A percentile compares a stretch with the other conserved stretches of the same genome.
phyloP scores from a whole-genome alignment of 2,797 vertebrate genomes.

The Antrozous pallidus region DNA sequence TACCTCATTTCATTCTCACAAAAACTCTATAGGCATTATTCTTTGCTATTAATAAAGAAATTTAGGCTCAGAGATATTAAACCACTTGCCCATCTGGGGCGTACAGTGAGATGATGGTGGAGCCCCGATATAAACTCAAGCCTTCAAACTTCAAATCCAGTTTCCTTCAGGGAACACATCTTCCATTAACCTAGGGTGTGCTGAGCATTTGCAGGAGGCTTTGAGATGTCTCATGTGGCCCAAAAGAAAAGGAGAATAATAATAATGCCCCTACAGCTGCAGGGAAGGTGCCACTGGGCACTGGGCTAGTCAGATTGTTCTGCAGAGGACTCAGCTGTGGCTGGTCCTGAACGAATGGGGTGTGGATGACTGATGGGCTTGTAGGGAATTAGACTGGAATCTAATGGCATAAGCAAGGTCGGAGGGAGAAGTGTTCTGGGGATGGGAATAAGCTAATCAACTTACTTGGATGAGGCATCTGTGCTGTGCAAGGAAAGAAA shows the following conservation, averaged over 20 bases:
- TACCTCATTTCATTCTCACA: not conserved
- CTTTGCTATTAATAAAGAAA: not conserved
- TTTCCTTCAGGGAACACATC: not conserved
- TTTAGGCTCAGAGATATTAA: not conserved
- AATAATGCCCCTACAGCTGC: accelerated
- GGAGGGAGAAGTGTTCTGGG: not conserved
- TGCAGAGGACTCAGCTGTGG: not conserved
- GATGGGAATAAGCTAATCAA: not conserved
- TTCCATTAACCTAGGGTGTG: accelerated
- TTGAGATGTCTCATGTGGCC: not conserved
- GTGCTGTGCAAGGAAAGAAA: not conserved
- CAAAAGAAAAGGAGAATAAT: not conserved
- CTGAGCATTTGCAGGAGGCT: too few species aligned
- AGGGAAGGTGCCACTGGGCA: not conserved
- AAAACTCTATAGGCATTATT: not conserved
- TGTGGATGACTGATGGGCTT: not conserved
- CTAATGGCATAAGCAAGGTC: not conserved
- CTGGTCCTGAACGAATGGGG: not conserved
- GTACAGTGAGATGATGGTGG: not conserved
- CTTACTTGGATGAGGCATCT: not conserved
- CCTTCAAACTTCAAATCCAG: not conserved
- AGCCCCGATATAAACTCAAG: not conserved
- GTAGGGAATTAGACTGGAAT: not conserved
- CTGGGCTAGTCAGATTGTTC: not conserved
- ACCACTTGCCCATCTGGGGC: not conserved